Evolutionary conservation across 2,113 vertebrate genomes (phyloP), one percentile per base, ranked within the genome.

Genomic region (Pelobates fuscus): DNA sequence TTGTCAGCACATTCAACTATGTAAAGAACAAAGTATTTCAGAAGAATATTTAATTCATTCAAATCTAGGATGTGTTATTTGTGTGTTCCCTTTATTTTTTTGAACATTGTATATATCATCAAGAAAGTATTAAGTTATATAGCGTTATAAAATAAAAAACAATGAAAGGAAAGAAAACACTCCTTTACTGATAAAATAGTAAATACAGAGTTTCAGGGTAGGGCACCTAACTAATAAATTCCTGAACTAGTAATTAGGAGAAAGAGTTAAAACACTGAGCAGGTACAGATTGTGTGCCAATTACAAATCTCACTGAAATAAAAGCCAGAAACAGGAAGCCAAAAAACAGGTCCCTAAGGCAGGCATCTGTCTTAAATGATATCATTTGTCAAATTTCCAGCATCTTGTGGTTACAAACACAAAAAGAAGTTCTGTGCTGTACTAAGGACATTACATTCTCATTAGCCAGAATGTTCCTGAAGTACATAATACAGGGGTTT

Each of bases 271-370:
- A 89, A 79, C 77, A 77, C 77, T 78, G 74, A 2, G 67, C 82
- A 85, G 89, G 85, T 88, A 86, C 86, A 85, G 82, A 85, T 88
- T 79, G 70, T 87, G 82, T 85, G 87, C 88, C 85, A 87, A 81
- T 89, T 89, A 87, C 79, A 89, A 86, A 86, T 84, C 84, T 85
- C 82, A 85, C 78, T 89, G 86, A 89, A 91, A 89, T 89, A 89
- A 90, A 91, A 91, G 88, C 83, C 90, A 90, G 85, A 88, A 89
- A 88, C 90, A 89, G 90, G 88, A 91, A 91, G 84, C 85, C 86
- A 84, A 85, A 84, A 87, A 82, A 74, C 88, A 87, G 82, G 88
- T 91, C 89, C 89, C 89, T 78, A 80, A 82, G 87, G 89, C 89
- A 87, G 87, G 87, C 89, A 89, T 90, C 89, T 87, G 87, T 89